These are phyloP conservation scores for Phalacrocorax carbo DNA, from an alignment of 2,113 vertebrate species.

Conservation along the genomic window DNA sequence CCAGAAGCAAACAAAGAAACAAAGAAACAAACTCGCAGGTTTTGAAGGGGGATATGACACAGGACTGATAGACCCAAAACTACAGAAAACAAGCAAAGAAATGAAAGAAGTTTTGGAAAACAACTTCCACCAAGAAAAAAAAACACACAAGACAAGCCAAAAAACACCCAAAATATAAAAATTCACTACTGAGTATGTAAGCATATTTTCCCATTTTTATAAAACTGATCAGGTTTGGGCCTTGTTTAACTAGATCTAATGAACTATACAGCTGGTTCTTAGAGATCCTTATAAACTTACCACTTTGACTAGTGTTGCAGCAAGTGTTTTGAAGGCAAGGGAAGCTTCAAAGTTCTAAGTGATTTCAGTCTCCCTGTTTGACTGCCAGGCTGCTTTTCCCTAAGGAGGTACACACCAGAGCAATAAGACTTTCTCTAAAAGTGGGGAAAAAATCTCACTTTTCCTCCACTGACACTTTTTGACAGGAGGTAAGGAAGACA, in stretches of 20 bases:
- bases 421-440: not conserved
- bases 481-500: not conserved
- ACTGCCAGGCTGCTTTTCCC: not conserved
- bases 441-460: not conserved
- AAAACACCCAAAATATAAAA: not conserved
- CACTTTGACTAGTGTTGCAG: not conserved
- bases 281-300: not conserved
- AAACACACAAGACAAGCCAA: not conserved
- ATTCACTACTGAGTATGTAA: not conserved
- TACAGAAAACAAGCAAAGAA: not conserved
- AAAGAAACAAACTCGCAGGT: not conserved
- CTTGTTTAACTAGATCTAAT: not conserved
- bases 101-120: not conserved
- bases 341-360: not conserved
- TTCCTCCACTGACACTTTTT: not conserved
- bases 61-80: not conserved
- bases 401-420: not conserved
- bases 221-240: not conserved
- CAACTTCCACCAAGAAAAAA: not conserved
- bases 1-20: not conserved
- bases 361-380: not conserved
- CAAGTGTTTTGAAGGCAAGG: not conserved
- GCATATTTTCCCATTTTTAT: not conserved
- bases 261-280: not conserved
- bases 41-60: not conserved